Base-by-base conservation (phyloP, 2,113 vertebrate species). In the Echinops telfairi region DNA sequence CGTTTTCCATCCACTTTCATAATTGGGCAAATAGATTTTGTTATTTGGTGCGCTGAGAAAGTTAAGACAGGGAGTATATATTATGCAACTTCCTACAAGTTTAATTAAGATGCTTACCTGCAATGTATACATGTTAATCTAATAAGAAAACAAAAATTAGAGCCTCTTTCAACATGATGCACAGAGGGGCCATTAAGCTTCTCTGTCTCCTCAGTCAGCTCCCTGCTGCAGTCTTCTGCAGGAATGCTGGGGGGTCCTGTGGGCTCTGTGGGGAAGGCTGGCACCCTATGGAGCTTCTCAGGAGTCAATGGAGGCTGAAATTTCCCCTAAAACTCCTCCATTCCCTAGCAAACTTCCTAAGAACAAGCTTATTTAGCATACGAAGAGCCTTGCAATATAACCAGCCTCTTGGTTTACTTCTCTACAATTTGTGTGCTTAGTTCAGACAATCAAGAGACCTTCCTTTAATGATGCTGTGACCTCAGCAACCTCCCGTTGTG, bases 51-150 rank as follows among this genome's bases (percentile, higher is more conserved):
- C 70, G 58, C 43, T 82, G 53, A 58, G 94, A 33, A 77, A n/a
- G 75, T 23, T 53, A 33, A 88, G 87, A 14, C 33, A 0, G 2
- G 58, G 71, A 62, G 25, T 5, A 62, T 19, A 33, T 86, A 68
- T 81, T 86, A 90, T 86, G 76, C 80, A 78, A 95, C 80, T 86
- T 89, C 79, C 79, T 77, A 47, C 57, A 70, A 78, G 79, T 90
- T 84, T 93, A 94, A 94, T 97, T 94, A 96, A 81, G 89, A 84
- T 76, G 64, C 47, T n/a, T 90, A 95, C 93, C 40, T 94, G 60
- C 83, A 94, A 79, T 94, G 88, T 16, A 58, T 29, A 75, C 86
- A 83, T 2, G 22, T 36, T 88, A 83, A 95, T 95, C 94, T 95
- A 73, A 19, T 31, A 90, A 93, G 86, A 58, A 95, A 94, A 95